Percentiles rank a stretch among this genome's conserved stretches.
Conservation (phyloP, 2,113 vertebrate species). For the Psettodes erumei region DNA sequence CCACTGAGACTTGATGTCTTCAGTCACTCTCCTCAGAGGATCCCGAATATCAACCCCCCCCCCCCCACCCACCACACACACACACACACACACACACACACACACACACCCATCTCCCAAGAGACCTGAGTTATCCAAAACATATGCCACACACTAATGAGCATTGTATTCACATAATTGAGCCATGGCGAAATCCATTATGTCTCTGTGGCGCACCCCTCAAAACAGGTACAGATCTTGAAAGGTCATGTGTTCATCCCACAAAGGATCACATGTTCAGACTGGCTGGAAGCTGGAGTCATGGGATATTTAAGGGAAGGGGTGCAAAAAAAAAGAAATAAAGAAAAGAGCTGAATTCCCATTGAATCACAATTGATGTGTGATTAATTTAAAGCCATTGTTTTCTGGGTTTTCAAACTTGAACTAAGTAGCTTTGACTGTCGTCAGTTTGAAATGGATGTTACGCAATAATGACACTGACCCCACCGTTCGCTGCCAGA, state of each 20-base stretch:
- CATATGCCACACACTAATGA: constrained; percentile 14
- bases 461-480: neutral
- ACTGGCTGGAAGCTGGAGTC: constrained; percentile 11
- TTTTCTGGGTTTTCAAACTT: neutral
- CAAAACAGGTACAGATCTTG: constrained; percentile 6
- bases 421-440: neutral
- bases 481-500: neutral
- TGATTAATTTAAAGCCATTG: neutral
- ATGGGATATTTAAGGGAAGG: constrained; percentile 8
- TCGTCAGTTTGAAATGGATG: neutral
- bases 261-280: constrained; percentile 39
- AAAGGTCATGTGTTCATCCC: constrained; percentile 15
- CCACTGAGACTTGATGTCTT: constrained; percentile 11
- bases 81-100: too few species aligned
- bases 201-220: neutral
- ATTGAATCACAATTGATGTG: neutral
- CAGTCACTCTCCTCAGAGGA: constrained; percentile 2
- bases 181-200: neutral
- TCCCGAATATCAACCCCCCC: neutral
- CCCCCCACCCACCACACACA: too few species aligned
- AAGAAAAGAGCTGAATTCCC: neutral
- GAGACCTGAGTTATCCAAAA: constrained; percentile 18
- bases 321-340: neutral
- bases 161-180: constrained; percentile 9
- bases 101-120: too few species aligned